These are phyloP conservation scores for Pteromalus puparum DNA, from an alignment of 1,140 invertebrate genomes.

Conservation along the genomic window DNA sequence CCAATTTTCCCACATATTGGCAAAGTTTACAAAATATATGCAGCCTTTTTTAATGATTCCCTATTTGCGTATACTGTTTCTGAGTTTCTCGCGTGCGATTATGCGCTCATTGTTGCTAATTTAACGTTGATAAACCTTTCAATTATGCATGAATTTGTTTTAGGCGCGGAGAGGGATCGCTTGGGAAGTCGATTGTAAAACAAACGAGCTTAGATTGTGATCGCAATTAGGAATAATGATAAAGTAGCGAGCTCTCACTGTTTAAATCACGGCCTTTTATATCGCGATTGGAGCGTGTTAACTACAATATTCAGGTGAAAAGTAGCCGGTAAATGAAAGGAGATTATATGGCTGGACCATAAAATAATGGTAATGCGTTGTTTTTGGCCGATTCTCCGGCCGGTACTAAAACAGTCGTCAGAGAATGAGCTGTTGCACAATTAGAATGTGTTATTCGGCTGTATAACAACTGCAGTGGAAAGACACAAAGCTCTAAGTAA, in stretches of 20 bases:
- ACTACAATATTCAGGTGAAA: slow-evolving; percentile 8
- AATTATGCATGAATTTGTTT: too few species aligned
- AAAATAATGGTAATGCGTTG: slow-evolving; percentile 8
- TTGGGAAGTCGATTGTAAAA: background rate
- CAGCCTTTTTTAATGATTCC: too few species aligned
- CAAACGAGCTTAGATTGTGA: background rate
- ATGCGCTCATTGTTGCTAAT: too few species aligned
- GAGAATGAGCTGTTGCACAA: background rate
- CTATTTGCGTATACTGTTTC: too few species aligned
- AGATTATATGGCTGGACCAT: background rate
- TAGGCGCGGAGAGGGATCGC: too few species aligned
- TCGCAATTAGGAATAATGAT: background rate
- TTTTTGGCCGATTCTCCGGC: background rate
- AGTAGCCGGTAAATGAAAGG: background rate
- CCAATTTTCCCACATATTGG: background rate
- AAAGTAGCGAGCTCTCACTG: background rate
- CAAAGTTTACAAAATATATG: background rate
- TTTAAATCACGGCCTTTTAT: background rate
- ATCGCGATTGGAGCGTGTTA: background rate
- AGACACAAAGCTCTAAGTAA: background rate
- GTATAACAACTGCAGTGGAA: background rate
- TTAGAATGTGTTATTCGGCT: background rate
- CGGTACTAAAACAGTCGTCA: background rate
- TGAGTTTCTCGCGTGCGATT: too few species aligned
- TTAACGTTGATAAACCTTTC: too few species aligned